phyloP scores from a whole-genome alignment of 2,888 invertebrate species.

The Xanthorhoe spadicearia region DNA sequence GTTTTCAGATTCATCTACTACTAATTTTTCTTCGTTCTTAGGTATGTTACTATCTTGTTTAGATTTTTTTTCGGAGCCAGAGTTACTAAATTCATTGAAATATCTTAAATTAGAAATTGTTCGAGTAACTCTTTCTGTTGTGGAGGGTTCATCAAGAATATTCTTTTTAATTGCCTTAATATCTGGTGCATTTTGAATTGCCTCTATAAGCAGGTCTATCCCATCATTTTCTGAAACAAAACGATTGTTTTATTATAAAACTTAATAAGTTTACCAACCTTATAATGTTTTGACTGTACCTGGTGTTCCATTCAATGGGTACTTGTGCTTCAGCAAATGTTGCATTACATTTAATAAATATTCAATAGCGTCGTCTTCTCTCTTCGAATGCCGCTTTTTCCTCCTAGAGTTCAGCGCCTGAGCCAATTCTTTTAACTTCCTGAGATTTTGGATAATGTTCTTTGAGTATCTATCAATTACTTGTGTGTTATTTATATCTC shows the following conservation, averaged over 20 bases:
- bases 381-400: constrained; percentile 55
- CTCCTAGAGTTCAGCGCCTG: constrained; percentile 53
- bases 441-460: constrained; percentile 66
- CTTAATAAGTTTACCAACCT: background rate
- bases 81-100: constrained; percentile 18
- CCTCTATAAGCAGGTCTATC: constrained; percentile 71
- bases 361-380: constrained; percentile 62
- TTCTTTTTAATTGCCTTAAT: constrained; percentile 62
- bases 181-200: constrained; percentile 72
- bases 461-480: constrained; percentile 58
- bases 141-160: constrained; percentile 43
- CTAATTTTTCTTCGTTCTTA: constrained; percentile 2
- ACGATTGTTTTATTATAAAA: background rate
- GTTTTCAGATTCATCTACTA: constrained; percentile 10
- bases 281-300: constrained; percentile 49
- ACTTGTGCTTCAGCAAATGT: constrained; percentile 65
- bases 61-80: constrained; percentile 25
- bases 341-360: constrained; percentile 72
- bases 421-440: constrained; percentile 62
- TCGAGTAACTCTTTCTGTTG: constrained; percentile 7
- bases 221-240: constrained; percentile 67
- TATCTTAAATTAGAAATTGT: constrained; percentile 12
- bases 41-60: constrained; percentile 27
- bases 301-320: constrained; percentile 55
- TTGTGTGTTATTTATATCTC: constrained; percentile 38